Evolutionary conservation across 2,888 invertebrate genomes (phyloP), one percentile per base, ranked within the genome.

Genomic region (Desoria tigrina): DNA sequence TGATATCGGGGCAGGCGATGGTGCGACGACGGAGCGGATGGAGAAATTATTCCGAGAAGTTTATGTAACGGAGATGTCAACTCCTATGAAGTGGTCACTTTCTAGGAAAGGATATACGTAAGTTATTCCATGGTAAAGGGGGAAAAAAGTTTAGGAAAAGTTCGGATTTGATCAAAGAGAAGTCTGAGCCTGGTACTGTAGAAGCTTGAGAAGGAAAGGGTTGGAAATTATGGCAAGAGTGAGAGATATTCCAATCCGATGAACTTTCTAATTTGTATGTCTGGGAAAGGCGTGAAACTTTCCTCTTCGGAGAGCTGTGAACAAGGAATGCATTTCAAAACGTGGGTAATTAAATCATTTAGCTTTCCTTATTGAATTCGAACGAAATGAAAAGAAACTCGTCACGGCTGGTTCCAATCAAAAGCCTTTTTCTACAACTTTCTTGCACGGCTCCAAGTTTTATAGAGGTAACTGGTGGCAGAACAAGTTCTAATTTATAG

Each of bases 1-100:
- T 55, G 96, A 97, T 82, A 84, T 97, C 61, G 97, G 97, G 55
- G 96, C 97, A 2, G 97, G 97, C 1, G 97, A 98, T 82, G 98
- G 98, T 0, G 89, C 90, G 78, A 94, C 96, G 59, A 96, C 96
- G 45, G 83, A 87, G 21, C 86, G 88, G 66, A 86, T 96, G 81
- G 86, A 88, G 0, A 84, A 86, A 59, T 85, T 90, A 69, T 94
- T 90, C 82, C 80, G 84, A 4, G 82, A 85, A 61, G 86, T 90
- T 51, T 92, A 89, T 81, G 93, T 90, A 61, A 98, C 97, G 0
- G 98, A 98, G 81, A 88, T 94, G 73, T 96, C 96, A 1, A 84
- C 84, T 61, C 87, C 90, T 55, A 98, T 98, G 98, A 85, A 89
- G 72, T 88, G 87, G 78, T 84, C 45, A 16, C 21, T 45, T 6